Evolutionary conservation across 2,888 invertebrate genomes (phyloP).

Genomic region (Tenthredo mesomela): DNA sequence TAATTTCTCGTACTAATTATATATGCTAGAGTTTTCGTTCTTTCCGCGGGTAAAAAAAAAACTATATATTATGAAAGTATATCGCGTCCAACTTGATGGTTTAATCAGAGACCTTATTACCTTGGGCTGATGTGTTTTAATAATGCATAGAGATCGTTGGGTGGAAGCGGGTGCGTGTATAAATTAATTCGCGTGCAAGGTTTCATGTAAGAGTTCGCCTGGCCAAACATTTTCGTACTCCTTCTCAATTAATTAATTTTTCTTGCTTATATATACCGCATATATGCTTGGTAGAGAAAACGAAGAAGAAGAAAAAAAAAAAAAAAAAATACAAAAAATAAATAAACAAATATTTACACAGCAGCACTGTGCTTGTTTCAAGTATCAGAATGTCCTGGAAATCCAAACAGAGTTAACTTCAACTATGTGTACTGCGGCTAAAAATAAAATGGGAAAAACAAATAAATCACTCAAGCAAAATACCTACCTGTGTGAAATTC

Average conservation of each 20-base stretch:
- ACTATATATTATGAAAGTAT: conserved; percentile 13
- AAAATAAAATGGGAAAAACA: background rate
- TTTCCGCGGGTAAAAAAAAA: background rate
- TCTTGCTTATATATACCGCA: background rate
- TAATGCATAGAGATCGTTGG: conserved; percentile 25
- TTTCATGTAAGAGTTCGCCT: conserved; percentile 13
- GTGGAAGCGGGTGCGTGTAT: conserved; percentile 6
- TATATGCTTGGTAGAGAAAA: background rate
- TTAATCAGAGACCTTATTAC: conserved; percentile 25
- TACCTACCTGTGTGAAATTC: conserved; percentile 7
- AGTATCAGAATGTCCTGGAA: background rate
- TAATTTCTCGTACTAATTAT: background rate
- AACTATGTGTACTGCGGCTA: background rate
- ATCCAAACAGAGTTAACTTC: background rate
- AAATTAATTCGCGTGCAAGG: conserved; percentile 31
- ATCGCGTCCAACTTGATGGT: conserved; percentile 39
- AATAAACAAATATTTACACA: background rate
- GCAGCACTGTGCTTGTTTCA: conserved; percentile 3
- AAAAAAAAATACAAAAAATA: background rate
- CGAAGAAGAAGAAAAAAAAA: background rate
- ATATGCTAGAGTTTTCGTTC: background rate
- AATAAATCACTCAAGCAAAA: conserved; percentile 8
- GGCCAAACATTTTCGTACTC: background rate
- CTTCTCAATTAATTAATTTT: conserved; percentile 30
- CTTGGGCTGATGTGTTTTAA: conserved; percentile 24